Evolutionary conservation across 2,113 vertebrate genomes (phyloP), one percentile per base, ranked within the genome.

Genomic region (Tachysurus vachellii): DNA sequence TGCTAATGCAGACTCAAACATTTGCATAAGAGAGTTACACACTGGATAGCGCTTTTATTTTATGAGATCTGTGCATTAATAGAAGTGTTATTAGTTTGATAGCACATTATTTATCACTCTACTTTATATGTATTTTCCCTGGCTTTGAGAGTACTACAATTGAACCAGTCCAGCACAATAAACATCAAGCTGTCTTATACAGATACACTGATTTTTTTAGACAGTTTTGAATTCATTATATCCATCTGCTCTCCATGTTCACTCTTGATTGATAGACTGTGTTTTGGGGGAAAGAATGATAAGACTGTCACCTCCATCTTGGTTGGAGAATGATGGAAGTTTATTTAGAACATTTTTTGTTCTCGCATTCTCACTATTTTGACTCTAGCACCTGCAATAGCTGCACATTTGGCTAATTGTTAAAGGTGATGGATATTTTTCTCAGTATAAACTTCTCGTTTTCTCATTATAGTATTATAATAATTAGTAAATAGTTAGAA

Each of bases 211-310:
- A 76, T 50, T 50, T 71, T 71, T 62, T 42, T 71, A 26, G 71
- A n/a, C 47, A 76, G 44, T 50, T 75, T 50, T 75, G 44, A 14
- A 76, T 76, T 50, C 23, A 50, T 76, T 76, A n/a, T 76, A 76
- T 50, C 47, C 21, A 75, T 19, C 21, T 75, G 11, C 12, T 4
- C 73, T 53, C 21, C 11, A 50, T 10, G 26, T 53, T 76, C 23
- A 16, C 62, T 86, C 59, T 28, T 85, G 57, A 79, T 64, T 80
- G 75, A 59, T 68, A 59, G 68, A 86, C 76, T 68, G 66, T 28
- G 68, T 56, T 66, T 80, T 68, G 19, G 17, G 31, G 26, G 21
- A 68, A 86, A 56, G 61, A 47, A 66, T 70, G n/a, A 56, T 53
- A 76, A 50, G 36, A 50, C 23, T 26, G 73, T n/a, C 73, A 50